phyloP scores from a whole-genome alignment of 2,797 vertebrate genomes.

The Picus viridis region DNA sequence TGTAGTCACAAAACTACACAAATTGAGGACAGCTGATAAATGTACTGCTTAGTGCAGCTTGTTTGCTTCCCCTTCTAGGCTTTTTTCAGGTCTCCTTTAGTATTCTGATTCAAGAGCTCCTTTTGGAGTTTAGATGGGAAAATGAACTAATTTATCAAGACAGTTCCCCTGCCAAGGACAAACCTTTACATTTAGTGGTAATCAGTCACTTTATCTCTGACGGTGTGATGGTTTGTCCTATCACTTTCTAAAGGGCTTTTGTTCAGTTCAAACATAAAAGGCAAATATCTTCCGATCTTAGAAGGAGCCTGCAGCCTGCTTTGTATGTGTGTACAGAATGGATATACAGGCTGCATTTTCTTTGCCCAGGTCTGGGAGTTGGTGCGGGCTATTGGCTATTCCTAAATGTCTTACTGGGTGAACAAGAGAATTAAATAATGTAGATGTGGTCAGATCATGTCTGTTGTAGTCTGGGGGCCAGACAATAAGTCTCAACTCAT shows the following conservation, averaged over 20 bases:
- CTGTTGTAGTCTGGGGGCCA: not conserved
- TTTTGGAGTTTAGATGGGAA: constrained; percentile 26
- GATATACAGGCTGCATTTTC: not conserved
- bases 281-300: not conserved
- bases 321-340: not conserved
- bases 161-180: constrained; percentile 1
- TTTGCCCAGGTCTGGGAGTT: not conserved
- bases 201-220: not conserved
- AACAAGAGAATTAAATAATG: not conserved
- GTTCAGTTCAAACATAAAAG: not conserved
- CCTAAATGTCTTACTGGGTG: not conserved
- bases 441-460: not conserved
- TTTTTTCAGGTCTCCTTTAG: not conserved
- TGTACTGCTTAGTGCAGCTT: not conserved
- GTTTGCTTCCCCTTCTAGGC: not conserved
- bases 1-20: not conserved
- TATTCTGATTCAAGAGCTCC: not conserved
- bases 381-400: not conserved
- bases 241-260: not conserved
- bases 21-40: not conserved
- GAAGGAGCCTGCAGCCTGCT: not conserved
- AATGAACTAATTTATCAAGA: constrained; percentile 9
- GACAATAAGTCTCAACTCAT: not conserved
- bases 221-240: not conserved
- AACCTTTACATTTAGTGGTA: not conserved